phyloP scores from a whole-genome alignment of 2,888 invertebrate species.

The Phortica magna region DNA sequence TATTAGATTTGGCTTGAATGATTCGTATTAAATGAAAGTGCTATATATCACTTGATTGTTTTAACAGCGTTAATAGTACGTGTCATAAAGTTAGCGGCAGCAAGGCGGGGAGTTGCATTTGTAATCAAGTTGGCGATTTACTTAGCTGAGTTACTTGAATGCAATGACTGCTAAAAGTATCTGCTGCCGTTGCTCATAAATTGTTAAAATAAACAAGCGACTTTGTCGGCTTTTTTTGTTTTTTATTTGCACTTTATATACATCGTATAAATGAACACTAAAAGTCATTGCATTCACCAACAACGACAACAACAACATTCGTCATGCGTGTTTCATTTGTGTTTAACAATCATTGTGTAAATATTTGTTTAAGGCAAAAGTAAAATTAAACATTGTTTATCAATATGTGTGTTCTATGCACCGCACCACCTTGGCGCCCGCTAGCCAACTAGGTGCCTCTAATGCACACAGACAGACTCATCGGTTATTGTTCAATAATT shows the following conservation, averaged over 20 bases:
- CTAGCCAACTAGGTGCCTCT: too few species aligned
- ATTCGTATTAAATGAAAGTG: background rate
- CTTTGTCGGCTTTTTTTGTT: constrained; percentile 2
- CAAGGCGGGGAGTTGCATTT: too few species aligned
- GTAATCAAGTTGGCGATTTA: too few species aligned
- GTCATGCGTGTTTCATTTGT: constrained; percentile 37
- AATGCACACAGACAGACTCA: background rate
- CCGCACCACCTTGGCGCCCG: too few species aligned
- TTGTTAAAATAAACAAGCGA: constrained; percentile 62
- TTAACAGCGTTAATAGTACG: too few species aligned
- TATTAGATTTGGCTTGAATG: constrained; percentile 51
- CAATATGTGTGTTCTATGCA: constrained; percentile 10
- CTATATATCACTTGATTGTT: background rate
- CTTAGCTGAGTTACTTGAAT: too few species aligned
- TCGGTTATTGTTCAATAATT: constrained; percentile 8
- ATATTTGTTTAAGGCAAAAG: constrained; percentile 64
- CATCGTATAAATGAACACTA: background rate
- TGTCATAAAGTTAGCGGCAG: too few species aligned
- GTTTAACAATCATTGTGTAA: constrained; percentile 60
- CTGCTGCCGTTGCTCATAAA: constrained; percentile 52
- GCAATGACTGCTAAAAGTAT: too few species aligned
- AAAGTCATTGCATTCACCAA: background rate
- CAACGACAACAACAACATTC: background rate
- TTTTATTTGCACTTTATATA: background rate
- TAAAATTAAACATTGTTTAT: constrained; percentile 63